Base-by-base conservation (phyloP, 2,113 vertebrate genomes). In the Colaptes auratus region DNA sequence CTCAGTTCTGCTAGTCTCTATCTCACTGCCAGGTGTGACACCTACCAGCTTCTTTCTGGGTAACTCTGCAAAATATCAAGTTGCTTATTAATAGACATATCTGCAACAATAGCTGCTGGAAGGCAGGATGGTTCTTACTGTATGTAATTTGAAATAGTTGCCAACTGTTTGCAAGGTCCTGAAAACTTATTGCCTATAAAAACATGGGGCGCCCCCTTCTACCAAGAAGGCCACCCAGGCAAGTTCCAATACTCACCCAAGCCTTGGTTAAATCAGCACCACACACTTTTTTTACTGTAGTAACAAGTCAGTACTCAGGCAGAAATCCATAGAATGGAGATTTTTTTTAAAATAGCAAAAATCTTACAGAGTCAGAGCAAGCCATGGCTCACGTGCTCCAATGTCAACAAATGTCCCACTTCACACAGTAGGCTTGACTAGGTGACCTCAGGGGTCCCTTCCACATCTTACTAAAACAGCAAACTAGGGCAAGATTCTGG, bases 251-350 rank as follows among this genome's bases (percentile, higher is more conserved):
- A 77, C 10, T 48, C 25, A 52, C 55, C 60, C 44, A 69, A 46
- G 12, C 31, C 27, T 76, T 0, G 0, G 13, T 35, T 24, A 90
- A 24, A 73, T 21, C 39, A 92, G 66, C 24, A 82, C 7, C 28
- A 64, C 79, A 23, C 33, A 25, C 17, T 33, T 90, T 55, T 61
- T 63, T 30, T n/a, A 48, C 30, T 48, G 52, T 9, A 35, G 28
- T 21, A 86, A 25, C 3, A 74, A 4, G 6, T 23, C 23, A 88
- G n/a, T 35, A 61, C 33, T 35, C 36, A 28, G 31, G 88, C 7
- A 80, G 15, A 18, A 12, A 12, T 10, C n/a, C 48, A 65, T 0
- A 81, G 39, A 86, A 90, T 1, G 1, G 0, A 55, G 8, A 35
- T 50, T 36, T 81, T 46, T 35, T 42, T 42, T 42, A 15, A 16